Evolutionary conservation across 2,797 vertebrate species (phyloP).

Genomic region (Sebastes goodei): DNA sequence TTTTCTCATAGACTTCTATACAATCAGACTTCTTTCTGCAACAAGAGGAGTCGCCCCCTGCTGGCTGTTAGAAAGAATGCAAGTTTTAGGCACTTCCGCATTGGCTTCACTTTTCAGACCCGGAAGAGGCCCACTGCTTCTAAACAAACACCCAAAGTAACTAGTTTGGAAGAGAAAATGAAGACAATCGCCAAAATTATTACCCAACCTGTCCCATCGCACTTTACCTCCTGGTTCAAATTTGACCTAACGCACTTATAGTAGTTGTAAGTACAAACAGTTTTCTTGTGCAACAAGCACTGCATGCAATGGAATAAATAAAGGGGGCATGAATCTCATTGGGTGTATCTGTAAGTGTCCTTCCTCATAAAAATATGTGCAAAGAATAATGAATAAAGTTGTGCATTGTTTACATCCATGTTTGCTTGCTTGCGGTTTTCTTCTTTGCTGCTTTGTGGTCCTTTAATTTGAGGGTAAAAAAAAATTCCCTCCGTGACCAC

Average conservation of each 20-base stretch:
- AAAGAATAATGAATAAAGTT: neutral
- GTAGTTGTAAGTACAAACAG: neutral
- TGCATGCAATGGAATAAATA: neutral
- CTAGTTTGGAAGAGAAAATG: neutral
- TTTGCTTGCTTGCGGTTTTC: neutral
- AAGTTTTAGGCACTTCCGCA: fast-evolving
- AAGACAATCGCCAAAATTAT: neutral
- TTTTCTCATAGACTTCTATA: too few species aligned
- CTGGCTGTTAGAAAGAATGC: too few species aligned
- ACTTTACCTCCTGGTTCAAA: neutral
- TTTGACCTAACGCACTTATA: neutral
- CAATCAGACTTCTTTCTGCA: too few species aligned
- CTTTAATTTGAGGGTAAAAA: neutral
- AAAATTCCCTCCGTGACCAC: neutral
- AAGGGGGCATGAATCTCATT: neutral
- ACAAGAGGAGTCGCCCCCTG: too few species aligned
- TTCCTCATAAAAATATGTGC: neutral
- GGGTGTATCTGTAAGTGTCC: neutral
- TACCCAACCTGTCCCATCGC: neutral
- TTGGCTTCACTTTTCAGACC: too few species aligned
- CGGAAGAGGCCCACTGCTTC: neutral
- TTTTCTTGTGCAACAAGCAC: neutral
- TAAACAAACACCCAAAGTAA: neutral
- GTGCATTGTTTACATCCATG: neutral
- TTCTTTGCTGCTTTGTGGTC: neutral